phyloP scores from a whole-genome alignment of 2,797 vertebrate species.

The Alcedo quadribrachys region DNA sequence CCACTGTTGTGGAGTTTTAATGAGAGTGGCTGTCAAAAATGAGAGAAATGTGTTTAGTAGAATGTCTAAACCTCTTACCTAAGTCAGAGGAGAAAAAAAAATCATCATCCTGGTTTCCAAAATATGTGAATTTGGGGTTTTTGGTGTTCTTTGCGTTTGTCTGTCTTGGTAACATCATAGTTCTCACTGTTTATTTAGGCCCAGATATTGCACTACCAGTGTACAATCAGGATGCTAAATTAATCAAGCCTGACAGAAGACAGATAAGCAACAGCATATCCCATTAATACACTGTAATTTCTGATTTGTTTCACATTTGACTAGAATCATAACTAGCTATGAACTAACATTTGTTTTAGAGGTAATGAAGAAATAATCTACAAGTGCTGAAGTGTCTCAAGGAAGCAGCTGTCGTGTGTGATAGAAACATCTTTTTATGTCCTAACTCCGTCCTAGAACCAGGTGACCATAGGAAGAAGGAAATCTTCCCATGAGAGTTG shows the following conservation, averaged over 20 bases:
- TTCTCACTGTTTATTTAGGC: neutral
- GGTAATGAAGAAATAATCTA: neutral
- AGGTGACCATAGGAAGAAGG: neutral
- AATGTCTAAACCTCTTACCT: neutral
- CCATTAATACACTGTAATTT: neutral
- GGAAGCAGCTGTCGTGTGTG: neutral
- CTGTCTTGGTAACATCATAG: neutral
- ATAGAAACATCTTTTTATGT: neutral
- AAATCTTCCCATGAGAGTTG: neutral
- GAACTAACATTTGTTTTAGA: neutral
- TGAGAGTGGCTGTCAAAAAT: neutral
- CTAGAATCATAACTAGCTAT: neutral
- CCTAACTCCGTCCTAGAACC: neutral
- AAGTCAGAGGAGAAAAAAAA: no score
- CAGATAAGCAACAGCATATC: neutral
- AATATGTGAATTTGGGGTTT: fast-evolving
- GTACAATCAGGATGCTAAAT: neutral
- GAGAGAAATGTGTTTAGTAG: neutral
- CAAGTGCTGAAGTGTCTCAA: neutral
- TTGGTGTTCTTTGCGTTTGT: neutral
- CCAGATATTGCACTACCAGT: neutral
- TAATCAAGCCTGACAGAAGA: neutral
- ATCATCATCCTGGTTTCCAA: neutral
- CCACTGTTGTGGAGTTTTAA: neutral
- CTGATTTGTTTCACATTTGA: neutral